Percentiles rank a stretch among this genome's conserved stretches.
These are phyloP conservation scores for Dicyrtoma fusca DNA, from an alignment of 2,888 invertebrate species.

Conservation along the genomic window DNA sequence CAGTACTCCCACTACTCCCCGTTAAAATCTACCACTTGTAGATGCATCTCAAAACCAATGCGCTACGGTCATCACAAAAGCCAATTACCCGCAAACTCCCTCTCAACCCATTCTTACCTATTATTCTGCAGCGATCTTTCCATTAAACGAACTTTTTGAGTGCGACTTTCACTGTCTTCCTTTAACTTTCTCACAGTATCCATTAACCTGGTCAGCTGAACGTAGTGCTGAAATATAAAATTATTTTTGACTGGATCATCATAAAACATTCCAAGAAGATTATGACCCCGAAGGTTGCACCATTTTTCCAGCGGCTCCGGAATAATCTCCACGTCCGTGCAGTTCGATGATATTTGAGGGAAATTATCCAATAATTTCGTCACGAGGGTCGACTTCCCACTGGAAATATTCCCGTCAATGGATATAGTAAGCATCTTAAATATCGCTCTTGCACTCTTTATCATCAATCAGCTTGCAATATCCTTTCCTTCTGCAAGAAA, in stretches of 20 bases:
- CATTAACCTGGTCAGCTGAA: constrained; percentile 63
- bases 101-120: constrained; percentile 58
- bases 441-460: no score
- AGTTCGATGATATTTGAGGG: neutral
- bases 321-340: constrained; percentile 35
- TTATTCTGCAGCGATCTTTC: constrained; percentile 60
- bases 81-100: neutral
- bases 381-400: constrained; percentile 52
- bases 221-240: constrained; percentile 64
- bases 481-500: no score
- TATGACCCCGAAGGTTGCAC: constrained; percentile 58
- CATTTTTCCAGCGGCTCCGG: constrained; percentile 59
- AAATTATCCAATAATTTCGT: constrained; percentile 38
- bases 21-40: no score
- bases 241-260: constrained; percentile 63
- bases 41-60: no score
- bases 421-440: constrained; percentile 48
- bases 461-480: no score
- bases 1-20: no score
- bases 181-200: constrained; percentile 41
- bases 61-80: no score
- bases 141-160: constrained; percentile 58
- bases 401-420: constrained; percentile 55
- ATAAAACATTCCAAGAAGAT: constrained; percentile 62
- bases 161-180: constrained; percentile 56